Evolutionary conservation across 2,888 invertebrate genomes (phyloP), one percentile per base, ranked within the genome.

Genomic region (Monoplex corrugatus): DNA sequence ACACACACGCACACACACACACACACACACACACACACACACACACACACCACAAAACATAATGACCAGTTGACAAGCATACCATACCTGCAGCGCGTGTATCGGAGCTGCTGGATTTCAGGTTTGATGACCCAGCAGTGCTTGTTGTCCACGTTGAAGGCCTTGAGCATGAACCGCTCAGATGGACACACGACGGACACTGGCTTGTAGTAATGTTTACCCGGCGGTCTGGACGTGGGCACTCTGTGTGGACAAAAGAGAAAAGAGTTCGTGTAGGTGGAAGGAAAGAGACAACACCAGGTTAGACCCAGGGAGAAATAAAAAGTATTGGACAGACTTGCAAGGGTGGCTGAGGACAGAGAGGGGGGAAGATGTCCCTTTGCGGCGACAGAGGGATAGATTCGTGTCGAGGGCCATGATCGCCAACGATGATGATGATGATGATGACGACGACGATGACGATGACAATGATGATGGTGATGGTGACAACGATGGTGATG

Each of bases 71-170:
- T n/a, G n/a, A n/a, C 63, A 86, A 8, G n/a, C n/a, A n/a, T 0
- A 50, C n/a, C 45, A 19, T 84, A 90, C 90, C 86, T 86, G 88
- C 90, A 90, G 35, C 88, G 50, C 19, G 78, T 43, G 72, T 88
- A 88, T 38, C 68, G 83, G 40, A 89, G 72, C 50, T 88, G 84
- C 86, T 90, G 90, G n/a, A 90, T 82, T 28, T 88, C 86, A 2
- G 90, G 90, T 28, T 87, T 86, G 83, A 90, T 87, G 87, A 90
- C 90, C 45, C 87, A 89, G 78, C 90, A 90, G 44, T 90, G 87
- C 68, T 90, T 90, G 87, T 68, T 68, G 57, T 87, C 89, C 50
- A 87, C 44, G 2, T 35, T 80, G 89, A 87, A 90, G 45, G 89
- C 89, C 87, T 90, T 87, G 19, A 90, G 87, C 35, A 87, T 86